Base-by-base conservation (phyloP, 2,888 invertebrate species). In the Lasioglossum zephyrum region DNA sequence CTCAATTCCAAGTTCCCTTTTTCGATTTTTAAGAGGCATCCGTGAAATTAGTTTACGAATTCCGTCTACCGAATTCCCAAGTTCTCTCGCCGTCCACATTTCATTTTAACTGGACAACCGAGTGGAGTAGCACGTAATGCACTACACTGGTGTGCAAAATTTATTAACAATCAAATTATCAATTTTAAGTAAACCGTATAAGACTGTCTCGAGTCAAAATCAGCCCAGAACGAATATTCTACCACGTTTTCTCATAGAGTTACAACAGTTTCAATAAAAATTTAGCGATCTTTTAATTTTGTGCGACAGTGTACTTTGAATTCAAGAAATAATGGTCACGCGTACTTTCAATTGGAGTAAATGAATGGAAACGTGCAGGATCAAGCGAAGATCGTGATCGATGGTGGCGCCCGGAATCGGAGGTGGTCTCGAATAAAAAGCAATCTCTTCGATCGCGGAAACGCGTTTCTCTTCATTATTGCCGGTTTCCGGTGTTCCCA, bases 401-500 rank as follows among this genome's bases (percentile, higher is more conserved):
- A 53, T 53, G 60, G 53, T 3, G 11, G 57, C 16, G 74, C 53
- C n/a, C 4, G n/a, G 49, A 3, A 69, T 69, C 66, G 36, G 36
- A 39, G 36, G 9, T 9, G 18, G 31, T 2, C 8, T 9, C 36
- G 66, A 39, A 31, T 69, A 39, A 69, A 66, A 69, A 39, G 18
- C 22, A 69, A 69, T 69, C 39, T 69, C 22, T 39, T 31, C 66
- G 66, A 69, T 36, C 36, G 31, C 18, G 36, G 36, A 39, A 36
- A 36, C 66, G 18, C 66, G 66, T 69, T 69, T 69, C 66, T 69
- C 66, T 69, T 39, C 18, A 18, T 39, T 69, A 69, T 47, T n/a
- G 4, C 31, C 44, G 60, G 9, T 73, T 41, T 63, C 18, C n/a
- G 75, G 13, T 26, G 60, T 60, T n/a, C 74, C 66, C 16, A 6